phyloP scores from a whole-genome alignment of 2,888 invertebrate species.

The Ochropacha duplaris region DNA sequence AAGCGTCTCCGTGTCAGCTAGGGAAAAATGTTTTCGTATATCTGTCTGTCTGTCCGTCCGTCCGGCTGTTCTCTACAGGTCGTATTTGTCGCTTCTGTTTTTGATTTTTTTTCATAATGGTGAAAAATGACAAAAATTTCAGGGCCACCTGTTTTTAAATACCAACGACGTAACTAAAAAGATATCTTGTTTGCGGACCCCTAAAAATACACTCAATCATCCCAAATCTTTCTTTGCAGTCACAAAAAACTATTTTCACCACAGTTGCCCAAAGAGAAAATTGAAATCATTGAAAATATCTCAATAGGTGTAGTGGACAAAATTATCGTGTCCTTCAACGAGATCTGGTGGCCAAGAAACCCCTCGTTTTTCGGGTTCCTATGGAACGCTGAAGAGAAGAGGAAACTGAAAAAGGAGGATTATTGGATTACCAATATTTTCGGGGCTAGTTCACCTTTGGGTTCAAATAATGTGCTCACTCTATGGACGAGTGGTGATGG shows the following conservation, averaged over 20 bases:
- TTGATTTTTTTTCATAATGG: too few species aligned
- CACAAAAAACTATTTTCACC: conserved; percentile 82
- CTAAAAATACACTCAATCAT: too few species aligned
- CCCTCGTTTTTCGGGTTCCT: conserved; percentile 39
- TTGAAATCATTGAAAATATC: conserved; percentile 80
- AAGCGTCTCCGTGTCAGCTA: too few species aligned
- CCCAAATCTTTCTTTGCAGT: conserved; percentile 31
- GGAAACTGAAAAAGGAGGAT: conserved; percentile 26
- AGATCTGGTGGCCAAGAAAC: conserved; percentile 84
- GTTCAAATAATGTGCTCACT: conserved; percentile 35
- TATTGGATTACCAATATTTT: conserved; percentile 41
- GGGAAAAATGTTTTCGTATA: too few species aligned
- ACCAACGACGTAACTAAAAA: background rate
- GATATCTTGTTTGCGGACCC: background rate
- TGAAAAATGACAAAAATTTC: too few species aligned
- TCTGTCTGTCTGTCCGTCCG: too few species aligned
- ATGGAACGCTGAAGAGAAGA: conserved; percentile 43
- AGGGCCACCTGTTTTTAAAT: too few species aligned
- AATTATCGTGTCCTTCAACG: conserved; percentile 85
- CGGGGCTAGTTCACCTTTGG: conserved; percentile 35
- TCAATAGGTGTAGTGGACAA: conserved; percentile 87
- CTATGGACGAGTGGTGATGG: conserved; percentile 52
- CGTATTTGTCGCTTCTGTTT: too few species aligned
- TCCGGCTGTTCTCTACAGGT: too few species aligned
- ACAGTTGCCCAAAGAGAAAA: conserved; percentile 77